phyloP scores from a whole-genome alignment of 2,113 vertebrate species.

The Athene noctua region DNA sequence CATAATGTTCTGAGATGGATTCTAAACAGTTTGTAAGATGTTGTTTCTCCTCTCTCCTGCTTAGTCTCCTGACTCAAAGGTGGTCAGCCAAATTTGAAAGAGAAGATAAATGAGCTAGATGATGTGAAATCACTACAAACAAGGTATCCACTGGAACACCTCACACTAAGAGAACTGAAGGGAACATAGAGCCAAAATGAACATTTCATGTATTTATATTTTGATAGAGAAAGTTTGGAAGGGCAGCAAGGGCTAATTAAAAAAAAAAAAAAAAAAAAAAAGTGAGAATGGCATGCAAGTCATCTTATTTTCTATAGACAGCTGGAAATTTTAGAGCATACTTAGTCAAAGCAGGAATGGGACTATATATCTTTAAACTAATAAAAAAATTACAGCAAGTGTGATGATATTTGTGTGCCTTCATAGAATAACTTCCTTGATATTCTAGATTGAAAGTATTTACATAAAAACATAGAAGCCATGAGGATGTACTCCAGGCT shows the following conservation, averaged over 20 bases:
- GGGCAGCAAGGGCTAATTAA: neutral
- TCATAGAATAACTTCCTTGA: neutral
- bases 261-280: neutral
- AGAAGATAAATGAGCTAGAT: neutral
- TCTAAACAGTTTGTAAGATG: neutral
- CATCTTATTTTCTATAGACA: neutral
- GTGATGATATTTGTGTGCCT: neutral
- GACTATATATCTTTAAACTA: neutral
- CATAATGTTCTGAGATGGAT: neutral
- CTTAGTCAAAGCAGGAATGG: neutral
- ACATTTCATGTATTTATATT: neutral
- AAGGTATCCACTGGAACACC: neutral
- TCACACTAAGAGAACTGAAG: neutral
- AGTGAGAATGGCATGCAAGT: neutral
- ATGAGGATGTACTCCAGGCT: neutral
- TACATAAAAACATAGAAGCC: neutral
- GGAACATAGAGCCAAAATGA: neutral
- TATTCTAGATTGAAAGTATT: neutral
- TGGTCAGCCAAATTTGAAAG: neutral
- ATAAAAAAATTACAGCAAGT: constrained; percentile 6
- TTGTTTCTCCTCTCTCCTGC: neutral
- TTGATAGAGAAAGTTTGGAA: neutral
- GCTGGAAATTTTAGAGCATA: neutral
- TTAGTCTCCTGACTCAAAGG: neutral
- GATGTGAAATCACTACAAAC: neutral